Conservation (phyloP, 2,797 vertebrate genomes). For the Vireo griseus region DNA sequence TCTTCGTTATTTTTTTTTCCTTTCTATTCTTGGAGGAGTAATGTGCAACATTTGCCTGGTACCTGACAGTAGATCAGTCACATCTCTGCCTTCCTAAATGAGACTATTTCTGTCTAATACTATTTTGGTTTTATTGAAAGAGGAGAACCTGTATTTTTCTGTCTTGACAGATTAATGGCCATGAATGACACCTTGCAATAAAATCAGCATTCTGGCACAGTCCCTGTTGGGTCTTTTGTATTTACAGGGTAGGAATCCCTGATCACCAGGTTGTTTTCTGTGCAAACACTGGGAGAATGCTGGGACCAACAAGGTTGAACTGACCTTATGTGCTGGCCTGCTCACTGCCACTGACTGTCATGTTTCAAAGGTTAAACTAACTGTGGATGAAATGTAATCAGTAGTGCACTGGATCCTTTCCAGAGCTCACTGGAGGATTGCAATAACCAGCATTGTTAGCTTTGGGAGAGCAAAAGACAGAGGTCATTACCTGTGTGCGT, state of each 20-base stretch:
- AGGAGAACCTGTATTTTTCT: not conserved
- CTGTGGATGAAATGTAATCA: constrained; percentile 69
- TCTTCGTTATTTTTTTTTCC: not conserved
- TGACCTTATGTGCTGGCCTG: constrained; percentile 67
- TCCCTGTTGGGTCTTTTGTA: not conserved
- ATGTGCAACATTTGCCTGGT: not conserved
- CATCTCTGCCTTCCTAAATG: not conserved
- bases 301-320: constrained; percentile 53
- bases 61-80: not conserved
- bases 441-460: constrained; percentile 49
- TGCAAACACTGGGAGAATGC: constrained; percentile 58
- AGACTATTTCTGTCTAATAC: not conserved
- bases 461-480: constrained; percentile 51
- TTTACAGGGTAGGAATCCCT: constrained; percentile 39
- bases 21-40: not conserved
- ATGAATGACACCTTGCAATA: not conserved
- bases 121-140: not conserved
- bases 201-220: not conserved
- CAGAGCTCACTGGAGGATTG: constrained; percentile 54
- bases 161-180: not conserved
- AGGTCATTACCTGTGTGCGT: constrained; percentile 60
- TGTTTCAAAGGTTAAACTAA: constrained; percentile 79
- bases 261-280: constrained; percentile 36
- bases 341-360: constrained; percentile 59
- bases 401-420: constrained; percentile 62